Evolutionary conservation across 2,888 invertebrate species (phyloP).

Genomic region (Melinopterus prodromus): DNA sequence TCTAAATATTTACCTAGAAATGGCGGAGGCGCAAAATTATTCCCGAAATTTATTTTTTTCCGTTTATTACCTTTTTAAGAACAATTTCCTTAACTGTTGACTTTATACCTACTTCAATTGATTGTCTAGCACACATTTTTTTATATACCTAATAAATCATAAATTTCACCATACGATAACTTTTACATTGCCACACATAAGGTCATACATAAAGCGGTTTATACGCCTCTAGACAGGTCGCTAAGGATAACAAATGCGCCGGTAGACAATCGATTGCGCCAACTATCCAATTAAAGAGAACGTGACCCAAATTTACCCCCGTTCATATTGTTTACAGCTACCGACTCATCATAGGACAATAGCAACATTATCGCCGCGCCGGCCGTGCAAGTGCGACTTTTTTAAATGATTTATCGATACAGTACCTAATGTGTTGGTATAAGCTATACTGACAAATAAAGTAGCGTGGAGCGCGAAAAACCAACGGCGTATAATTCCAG

Average conservation of each 20-base stretch:
- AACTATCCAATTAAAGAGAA: background rate
- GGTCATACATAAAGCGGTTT: background rate
- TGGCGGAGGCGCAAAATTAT: too few species aligned
- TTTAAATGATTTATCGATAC: background rate
- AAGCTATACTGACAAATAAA: background rate
- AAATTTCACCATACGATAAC: background rate
- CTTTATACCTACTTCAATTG: too few species aligned
- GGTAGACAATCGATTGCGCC: background rate
- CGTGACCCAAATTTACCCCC: background rate
- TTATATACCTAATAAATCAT: background rate
- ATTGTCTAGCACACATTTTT: background rate
- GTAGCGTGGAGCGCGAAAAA: background rate
- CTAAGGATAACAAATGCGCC: background rate
- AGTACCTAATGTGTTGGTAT: background rate
- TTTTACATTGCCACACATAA: background rate
- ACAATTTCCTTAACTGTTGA: too few species aligned
- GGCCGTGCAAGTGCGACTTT: background rate
- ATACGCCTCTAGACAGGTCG: background rate
- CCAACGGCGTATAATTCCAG: background rate
- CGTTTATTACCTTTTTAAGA: too few species aligned
- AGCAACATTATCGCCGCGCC: background rate
- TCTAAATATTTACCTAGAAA: too few species aligned
- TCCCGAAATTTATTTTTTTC: too few species aligned
- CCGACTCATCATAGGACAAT: background rate
- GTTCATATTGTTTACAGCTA: background rate